These are phyloP conservation scores for Sebastiscus albofasciatus DNA, from an alignment of 2,797 vertebrate species.

Conservation along the genomic window DNA sequence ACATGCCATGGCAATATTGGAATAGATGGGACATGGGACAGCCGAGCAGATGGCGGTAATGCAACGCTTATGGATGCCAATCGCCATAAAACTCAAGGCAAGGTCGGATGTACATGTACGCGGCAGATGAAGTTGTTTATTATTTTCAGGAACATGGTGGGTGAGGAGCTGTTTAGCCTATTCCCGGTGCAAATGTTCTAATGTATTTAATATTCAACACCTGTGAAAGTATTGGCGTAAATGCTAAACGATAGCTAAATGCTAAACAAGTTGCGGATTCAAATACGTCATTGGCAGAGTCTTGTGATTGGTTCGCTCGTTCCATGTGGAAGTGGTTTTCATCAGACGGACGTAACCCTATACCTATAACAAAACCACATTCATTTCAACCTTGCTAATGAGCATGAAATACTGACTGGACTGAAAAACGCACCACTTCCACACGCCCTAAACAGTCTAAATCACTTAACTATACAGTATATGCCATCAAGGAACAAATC, in stretches of 20 bases:
- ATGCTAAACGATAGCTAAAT: neutral
- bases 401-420: neutral
- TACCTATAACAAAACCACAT: neutral
- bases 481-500: neutral
- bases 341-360: neutral
- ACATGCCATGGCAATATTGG: neutral
- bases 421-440: neutral
- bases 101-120: too few species aligned
- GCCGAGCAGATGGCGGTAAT: neutral
- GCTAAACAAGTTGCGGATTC: neutral
- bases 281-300: neutral
- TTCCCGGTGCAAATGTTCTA: neutral
- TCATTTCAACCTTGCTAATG: neutral
- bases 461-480: neutral
- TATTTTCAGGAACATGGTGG: too few species aligned
- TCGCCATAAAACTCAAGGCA: too few species aligned
- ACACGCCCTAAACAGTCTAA: neutral
- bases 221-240: neutral
- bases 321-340: neutral
- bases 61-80: too few species aligned
- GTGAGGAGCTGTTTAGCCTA: too few species aligned
- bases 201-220: neutral
- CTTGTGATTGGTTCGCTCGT: neutral
- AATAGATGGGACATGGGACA: neutral
- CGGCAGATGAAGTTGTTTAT: too few species aligned